Conservation (phyloP, 2,113 vertebrate species). For the Eclectus roratus region DNA sequence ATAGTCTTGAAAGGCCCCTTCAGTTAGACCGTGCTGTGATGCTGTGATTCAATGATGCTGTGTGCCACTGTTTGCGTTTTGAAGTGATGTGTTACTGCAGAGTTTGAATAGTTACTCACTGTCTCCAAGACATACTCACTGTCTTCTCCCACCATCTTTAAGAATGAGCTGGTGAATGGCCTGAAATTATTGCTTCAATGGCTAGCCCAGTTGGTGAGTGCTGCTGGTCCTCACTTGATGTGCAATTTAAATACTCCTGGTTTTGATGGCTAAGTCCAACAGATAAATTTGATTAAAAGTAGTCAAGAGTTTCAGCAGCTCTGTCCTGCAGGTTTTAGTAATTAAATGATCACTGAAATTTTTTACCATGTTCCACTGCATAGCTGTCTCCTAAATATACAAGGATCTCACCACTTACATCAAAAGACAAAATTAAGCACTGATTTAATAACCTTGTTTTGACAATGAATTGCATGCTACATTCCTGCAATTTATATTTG, state of each 20-base stretch:
- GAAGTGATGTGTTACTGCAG: neutral
- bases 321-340: neutral
- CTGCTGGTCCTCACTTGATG: neutral
- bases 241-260: neutral
- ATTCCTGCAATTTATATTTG: neutral
- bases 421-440: neutral
- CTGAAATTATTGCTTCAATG: neutral
- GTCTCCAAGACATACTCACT: no score
- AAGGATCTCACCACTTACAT: neutral
- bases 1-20: accelerated
- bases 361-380: neutral
- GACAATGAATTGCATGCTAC: neutral
- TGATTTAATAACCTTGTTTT: neutral
- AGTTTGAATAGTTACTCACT: neutral
- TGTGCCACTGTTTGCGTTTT: neutral
- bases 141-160: neutral
- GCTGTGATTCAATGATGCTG: neutral
- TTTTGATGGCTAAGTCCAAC: neutral
- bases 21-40: no score
- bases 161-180: neutral
- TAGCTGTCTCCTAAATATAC: neutral
- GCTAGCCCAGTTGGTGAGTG: neutral
- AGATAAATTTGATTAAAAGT: neutral
- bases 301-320: neutral
- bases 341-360: neutral